phyloP scores from a whole-genome alignment of 2,888 invertebrate genomes.

The Lasioglossum zephyrum region DNA sequence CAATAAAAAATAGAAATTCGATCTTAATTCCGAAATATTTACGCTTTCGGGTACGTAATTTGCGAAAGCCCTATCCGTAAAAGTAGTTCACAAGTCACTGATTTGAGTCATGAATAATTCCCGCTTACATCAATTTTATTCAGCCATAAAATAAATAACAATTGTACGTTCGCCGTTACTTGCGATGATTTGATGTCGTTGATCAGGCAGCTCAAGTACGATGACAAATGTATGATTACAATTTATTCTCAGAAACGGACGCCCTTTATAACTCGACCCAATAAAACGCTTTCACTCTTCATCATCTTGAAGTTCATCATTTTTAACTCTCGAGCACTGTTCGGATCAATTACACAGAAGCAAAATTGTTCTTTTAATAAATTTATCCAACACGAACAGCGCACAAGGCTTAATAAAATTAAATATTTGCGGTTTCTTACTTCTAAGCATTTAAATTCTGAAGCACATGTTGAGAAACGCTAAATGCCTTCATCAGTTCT shows the following conservation, averaged over 20 bases:
- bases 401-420: not conserved
- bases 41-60: not conserved
- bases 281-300: slow-evolving; percentile 1
- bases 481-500: not conserved
- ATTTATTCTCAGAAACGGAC: not conserved
- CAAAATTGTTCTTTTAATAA: too few relatives aligned
- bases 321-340: not conserved
- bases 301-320: not conserved
- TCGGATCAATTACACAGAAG: not conserved
- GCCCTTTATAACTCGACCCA: not conserved
- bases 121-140: not conserved
- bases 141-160: not conserved
- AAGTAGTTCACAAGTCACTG: not conserved
- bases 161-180: not conserved
- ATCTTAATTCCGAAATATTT: not conserved
- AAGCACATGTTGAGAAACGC: not conserved
- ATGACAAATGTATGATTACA: not conserved
- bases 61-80: not conserved
- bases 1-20: not conserved
- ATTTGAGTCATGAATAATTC: not conserved
- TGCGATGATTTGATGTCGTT: not conserved
- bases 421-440: too few relatives aligned
- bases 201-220: not conserved
- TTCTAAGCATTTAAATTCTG: not conserved
- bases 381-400: too few relatives aligned